phyloP scores from a whole-genome alignment of 2,888 invertebrate genomes.

The Netelia fuscicornis region DNA sequence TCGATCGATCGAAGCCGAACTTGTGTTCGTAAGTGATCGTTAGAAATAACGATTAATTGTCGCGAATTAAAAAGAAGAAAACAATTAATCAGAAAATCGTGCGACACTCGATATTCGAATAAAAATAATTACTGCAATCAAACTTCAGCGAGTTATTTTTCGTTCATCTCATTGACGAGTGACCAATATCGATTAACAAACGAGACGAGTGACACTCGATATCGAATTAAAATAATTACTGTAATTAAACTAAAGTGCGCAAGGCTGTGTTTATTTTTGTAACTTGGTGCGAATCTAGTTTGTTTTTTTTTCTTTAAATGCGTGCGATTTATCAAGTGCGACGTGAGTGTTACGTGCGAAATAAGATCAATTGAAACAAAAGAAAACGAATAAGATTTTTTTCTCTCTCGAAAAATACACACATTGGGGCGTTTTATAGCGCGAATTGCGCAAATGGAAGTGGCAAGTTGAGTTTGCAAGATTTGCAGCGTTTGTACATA shows the following conservation, averaged over 20 bases:
- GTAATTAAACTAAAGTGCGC: slow-evolving; percentile 10
- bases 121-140: background rate
- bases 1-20: background rate
- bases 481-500: slow-evolving; percentile 26
- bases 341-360: slow-evolving; percentile 27
- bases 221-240: background rate
- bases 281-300: too few relatives aligned
- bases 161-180: slow-evolving; percentile 4
- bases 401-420: background rate
- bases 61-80: background rate
- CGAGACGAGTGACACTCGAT: slow-evolving; percentile 2
- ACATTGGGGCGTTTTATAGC: background rate
- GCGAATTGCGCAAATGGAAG: slow-evolving; percentile 54
- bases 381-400: background rate
- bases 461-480: slow-evolving; percentile 44
- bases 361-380: slow-evolving; percentile 18
- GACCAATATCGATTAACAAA: slow-evolving; percentile 2
- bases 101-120: background rate
- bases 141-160: slow-evolving; percentile 17
- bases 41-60: background rate
- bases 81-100: background rate
- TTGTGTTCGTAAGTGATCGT: slow-evolving; percentile 3
- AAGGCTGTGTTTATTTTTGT: too few relatives aligned
- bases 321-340: background rate
- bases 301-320: background rate